A percentile compares a stretch with the other conserved stretches of the same genome.
Conservation (phyloP, 2,113 vertebrate genomes). For the Sterna hirundo region DNA sequence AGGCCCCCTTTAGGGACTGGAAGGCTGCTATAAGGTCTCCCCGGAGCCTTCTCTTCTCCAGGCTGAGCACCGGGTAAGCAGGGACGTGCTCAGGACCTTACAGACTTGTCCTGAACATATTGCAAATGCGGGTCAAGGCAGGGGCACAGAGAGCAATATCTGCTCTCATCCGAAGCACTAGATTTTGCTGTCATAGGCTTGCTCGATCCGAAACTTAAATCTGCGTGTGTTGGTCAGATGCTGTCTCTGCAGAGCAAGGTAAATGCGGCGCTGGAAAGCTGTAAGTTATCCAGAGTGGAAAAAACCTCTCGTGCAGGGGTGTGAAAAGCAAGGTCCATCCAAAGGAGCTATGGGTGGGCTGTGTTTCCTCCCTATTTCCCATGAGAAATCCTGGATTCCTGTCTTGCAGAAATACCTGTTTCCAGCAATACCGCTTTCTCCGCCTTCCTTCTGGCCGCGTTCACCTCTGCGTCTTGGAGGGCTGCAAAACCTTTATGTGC, state of each 20-base stretch:
- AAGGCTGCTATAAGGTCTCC: too few species aligned
- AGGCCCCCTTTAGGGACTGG: too few species aligned
- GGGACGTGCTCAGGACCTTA: background rate
- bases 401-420: background rate
- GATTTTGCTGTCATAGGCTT: background rate
- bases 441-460: background rate
- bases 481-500: background rate
- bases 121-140: background rate
- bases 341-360: accelerated
- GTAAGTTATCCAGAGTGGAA: background rate
- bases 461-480: background rate
- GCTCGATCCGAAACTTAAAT: background rate
- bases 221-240: too few species aligned
- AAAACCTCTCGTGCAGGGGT: background rate
- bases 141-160: background rate
- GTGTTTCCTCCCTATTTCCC: background rate
- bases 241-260: background rate
- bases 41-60: too few species aligned
- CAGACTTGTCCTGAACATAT: background rate
- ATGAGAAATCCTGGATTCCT: too few species aligned
- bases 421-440: background rate
- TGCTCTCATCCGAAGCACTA: background rate
- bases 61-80: background rate
- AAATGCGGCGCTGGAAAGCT: background rate
- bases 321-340: background rate